phyloP scores from a whole-genome alignment of 2,888 invertebrate genomes.

The Rotaria magnacalcarata region DNA sequence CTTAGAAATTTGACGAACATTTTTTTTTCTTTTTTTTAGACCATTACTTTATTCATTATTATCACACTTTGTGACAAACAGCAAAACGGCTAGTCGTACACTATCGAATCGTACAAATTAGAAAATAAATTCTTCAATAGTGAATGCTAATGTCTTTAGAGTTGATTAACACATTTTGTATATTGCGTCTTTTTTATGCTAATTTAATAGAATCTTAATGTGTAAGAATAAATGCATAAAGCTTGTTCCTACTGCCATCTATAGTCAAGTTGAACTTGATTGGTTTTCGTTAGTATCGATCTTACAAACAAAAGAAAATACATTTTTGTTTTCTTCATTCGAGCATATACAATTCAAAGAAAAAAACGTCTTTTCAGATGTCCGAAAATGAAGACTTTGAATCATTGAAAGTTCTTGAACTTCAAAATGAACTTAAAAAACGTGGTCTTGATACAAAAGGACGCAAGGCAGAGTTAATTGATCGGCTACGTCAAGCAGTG shows the following conservation, averaged over 20 bases:
- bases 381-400: conserved; percentile 19
- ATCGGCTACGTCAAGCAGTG: neutral
- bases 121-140: no score
- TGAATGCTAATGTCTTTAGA: no score
- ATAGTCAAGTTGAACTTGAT: neutral
- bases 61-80: neutral
- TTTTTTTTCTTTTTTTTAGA: neutral
- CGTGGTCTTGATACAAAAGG: conserved; percentile 36
- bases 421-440: conserved; percentile 25
- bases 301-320: neutral
- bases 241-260: neutral
- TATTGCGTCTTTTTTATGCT: neutral
- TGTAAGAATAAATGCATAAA: neutral
- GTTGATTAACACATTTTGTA: neutral
- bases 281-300: neutral
- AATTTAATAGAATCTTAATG: neutral
- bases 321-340: neutral
- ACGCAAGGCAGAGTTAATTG: conserved; percentile 26
- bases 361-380: neutral
- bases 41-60: neutral
- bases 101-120: neutral
- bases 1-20: no score
- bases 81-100: neutral
- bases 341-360: neutral
- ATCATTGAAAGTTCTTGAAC: neutral